A percentile compares a stretch with the other conserved stretches of the same genome.
These are phyloP conservation scores for Bungarus multicinctus DNA, from an alignment of 2,113 vertebrate species.

Conservation along the genomic window DNA sequence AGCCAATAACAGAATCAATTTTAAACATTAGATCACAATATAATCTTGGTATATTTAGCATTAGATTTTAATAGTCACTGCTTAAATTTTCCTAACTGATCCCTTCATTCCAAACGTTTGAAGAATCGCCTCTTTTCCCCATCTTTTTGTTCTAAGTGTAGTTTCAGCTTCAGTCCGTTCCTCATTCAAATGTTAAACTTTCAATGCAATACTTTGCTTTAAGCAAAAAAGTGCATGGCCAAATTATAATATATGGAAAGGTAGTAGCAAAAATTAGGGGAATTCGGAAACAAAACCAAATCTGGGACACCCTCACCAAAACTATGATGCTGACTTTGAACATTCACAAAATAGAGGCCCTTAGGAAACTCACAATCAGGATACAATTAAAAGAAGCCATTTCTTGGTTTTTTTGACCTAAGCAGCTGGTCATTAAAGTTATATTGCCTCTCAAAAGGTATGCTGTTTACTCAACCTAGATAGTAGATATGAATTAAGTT, in stretches of 20 bases:
- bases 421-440: background rate
- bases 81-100: background rate
- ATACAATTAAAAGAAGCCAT: background rate
- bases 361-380: background rate
- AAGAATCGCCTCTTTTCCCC: background rate
- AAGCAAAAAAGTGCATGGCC: background rate
- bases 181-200: background rate
- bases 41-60: background rate
- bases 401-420: background rate
- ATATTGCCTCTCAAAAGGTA: background rate
- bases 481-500: background rate
- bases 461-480: background rate
- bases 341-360: background rate
- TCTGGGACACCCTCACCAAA: background rate
- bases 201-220: background rate
- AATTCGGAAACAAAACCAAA: background rate
- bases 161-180: background rate
- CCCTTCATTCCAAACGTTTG: conserved; percentile 17
- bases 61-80: conserved; percentile 18
- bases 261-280: background rate
- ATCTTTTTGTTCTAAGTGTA: background rate
- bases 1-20: too few relatives aligned
- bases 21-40: background rate
- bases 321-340: background rate
- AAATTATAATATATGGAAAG: background rate